phyloP scores from a whole-genome alignment of 2,113 vertebrate genomes.

The Peromyscus polionotus region DNA sequence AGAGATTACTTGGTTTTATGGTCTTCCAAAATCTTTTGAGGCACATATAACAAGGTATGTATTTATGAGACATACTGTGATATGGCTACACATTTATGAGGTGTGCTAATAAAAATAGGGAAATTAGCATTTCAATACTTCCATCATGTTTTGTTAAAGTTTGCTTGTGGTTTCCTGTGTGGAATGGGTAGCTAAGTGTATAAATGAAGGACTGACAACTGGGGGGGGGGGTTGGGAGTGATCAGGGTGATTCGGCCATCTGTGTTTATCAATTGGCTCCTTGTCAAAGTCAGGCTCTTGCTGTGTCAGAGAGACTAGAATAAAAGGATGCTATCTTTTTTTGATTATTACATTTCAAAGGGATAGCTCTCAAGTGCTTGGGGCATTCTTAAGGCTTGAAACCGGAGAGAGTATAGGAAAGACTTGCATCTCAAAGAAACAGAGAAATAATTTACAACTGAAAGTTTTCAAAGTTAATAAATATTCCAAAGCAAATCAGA shows the following conservation, averaged over 20 bases:
- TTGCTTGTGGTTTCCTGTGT: not conserved
- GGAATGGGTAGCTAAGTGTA: not conserved
- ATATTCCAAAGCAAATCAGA: not conserved
- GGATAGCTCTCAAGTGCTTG: not conserved
- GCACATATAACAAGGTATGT: not conserved
- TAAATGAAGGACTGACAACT: not conserved
- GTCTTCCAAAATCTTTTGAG: not conserved
- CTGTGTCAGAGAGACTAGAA: not conserved
- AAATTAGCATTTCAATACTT: not conserved
- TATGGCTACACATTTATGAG: not conserved
- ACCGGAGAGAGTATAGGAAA: not conserved
- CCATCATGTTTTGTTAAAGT: not conserved
- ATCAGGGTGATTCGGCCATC: not conserved
- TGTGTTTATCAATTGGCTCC: not conserved
- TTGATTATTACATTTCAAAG: not conserved
- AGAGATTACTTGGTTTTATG: not conserved
- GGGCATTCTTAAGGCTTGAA: not conserved
- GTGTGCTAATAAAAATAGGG: not conserved
- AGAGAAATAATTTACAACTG: not conserved
- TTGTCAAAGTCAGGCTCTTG: not conserved
- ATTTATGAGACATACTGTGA: not conserved
- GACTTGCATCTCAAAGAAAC: not conserved
- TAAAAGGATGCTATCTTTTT: not conserved
- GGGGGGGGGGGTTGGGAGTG: too few relatives aligned
- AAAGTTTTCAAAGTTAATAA: not conserved